Evolutionary conservation across 2,113 vertebrate species (phyloP), one percentile per base, ranked within the genome.

Genomic region (Hipposideros armiger): DNA sequence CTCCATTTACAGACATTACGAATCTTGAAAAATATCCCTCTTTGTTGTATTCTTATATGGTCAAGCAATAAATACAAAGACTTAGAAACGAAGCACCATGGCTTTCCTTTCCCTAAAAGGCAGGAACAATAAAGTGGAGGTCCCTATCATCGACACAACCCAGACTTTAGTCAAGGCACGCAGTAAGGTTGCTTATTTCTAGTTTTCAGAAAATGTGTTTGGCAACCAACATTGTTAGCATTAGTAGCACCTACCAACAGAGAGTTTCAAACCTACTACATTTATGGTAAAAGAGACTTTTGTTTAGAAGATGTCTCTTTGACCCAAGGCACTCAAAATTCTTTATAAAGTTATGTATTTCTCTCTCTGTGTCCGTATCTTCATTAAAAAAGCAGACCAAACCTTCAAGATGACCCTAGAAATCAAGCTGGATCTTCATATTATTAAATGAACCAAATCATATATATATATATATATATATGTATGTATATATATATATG

Each of bases 11-110:
- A 84, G 50, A 72, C 58, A 84, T 47, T 90, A 85, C 92, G 60
- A 69, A 19, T 66, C 90, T 95, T 88, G 5, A 83, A 96, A 96
- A 97, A 95, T 82, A 86, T n/a, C 20, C 30, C 16, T 83, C 70
- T 42, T 56, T 70, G 14, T 70, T 83, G n/a, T 84, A 92, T 69
- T 95, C 56, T 85, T 93, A 77, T 20, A 93, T 64, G 32, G 19
- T 19, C 77, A 91, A 90, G 24, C 8, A 82, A 36, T 83, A 64
- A 4, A 40, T 16, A 76, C n/a, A 85, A 62, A 94, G 54, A 69
- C 22, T 56, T 3, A 42, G 3, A 10, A 11, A 69, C 9, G 22
- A 54, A 93, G 56, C 66, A 42, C 40, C 1, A 16, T 32, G 17
- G 56, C 5, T 80, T 78, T 89, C 22, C 69, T 93, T 62, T 80